Evolutionary conservation across 1,140 invertebrate species (phyloP).

Genomic region (Trichonephila clavipes): DNA sequence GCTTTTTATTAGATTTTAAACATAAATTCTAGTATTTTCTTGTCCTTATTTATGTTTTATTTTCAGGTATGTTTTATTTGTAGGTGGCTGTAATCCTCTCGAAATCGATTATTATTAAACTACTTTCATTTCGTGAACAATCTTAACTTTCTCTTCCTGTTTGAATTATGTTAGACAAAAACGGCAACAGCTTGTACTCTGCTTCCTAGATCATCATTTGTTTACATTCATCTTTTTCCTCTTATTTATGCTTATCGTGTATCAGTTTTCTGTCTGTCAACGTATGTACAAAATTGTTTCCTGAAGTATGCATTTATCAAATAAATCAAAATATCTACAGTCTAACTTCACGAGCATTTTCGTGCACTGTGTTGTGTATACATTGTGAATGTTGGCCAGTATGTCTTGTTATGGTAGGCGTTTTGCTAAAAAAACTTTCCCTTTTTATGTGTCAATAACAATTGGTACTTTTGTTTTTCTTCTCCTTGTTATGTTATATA

Average conservation of each 20-base stretch:
- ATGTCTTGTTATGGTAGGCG: slow-evolving; percentile 66
- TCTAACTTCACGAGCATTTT: background rate
- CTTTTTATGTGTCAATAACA: background rate
- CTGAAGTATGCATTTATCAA: background rate
- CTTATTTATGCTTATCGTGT: background rate
- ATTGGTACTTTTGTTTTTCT: background rate
- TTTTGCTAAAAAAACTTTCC: slow-evolving; percentile 4
- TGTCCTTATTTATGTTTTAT: no score
- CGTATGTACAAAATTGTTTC: background rate
- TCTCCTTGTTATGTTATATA: background rate
- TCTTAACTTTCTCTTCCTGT: background rate
- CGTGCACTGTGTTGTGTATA: background rate
- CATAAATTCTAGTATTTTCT: no score
- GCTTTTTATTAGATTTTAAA: no score
- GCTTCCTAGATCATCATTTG: slow-evolving; percentile 35
- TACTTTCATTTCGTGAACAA: no score
- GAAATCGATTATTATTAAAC: no score
- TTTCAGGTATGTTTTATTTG: no score
- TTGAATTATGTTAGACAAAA: background rate
- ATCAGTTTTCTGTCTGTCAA: background rate
- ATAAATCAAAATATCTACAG: background rate
- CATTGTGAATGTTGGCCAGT: slow-evolving; percentile 23
- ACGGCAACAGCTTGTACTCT: background rate
- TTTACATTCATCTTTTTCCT: slow-evolving; percentile 43
- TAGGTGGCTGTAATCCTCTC: no score